Base-by-base conservation (phyloP, 1,140 invertebrate genomes). In the Camponotus floridanus region DNA sequence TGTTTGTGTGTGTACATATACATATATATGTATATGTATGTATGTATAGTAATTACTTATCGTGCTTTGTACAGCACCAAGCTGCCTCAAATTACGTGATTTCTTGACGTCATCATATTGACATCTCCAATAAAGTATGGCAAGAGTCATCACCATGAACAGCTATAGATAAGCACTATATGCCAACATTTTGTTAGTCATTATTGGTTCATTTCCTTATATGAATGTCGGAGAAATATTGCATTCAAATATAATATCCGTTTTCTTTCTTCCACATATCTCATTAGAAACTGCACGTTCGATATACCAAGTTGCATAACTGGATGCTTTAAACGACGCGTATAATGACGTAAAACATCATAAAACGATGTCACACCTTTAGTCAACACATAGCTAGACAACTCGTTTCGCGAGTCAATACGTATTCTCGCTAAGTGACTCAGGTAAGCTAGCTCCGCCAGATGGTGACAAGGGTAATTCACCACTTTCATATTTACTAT, bases 401-500 rank as follows among this genome's bases (percentile, higher is more conserved):
- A 78, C 64, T 74, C 73, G 51, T 80, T 65, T 73, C 36, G 13
- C 59, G 74, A 88, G 70, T 94, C 91, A 94, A 90, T 94, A 92
- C 7, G 90, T 93, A 68, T 94, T 93, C 67, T 92, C 94, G 85
- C 91, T 94, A 61, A 94, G 91, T 31, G 92, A 92, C 48, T 94
- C 94, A 3, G 93, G 87, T 76, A 93, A 92, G 64, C 92, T 93
- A 15, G 92, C 91, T 83, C 92, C 92, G 62, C 92, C 93, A 36
- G 94, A 93, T 39, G 93, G 93, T 70, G 94, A 94, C 74, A 94
- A 89, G 79, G 93, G 87, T 65, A 94, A 76, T 55, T 94, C 94
- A n/a, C 92, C 93, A 59, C 91, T 93, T 26, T 95, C 95, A 55
- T 90, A 94, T 78, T 95, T 95, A n/a, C 92, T 95, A 61, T 92